Conservation (phyloP, 92 coral and sea anemone genomes). For the Paramuricea clavata region DNA sequence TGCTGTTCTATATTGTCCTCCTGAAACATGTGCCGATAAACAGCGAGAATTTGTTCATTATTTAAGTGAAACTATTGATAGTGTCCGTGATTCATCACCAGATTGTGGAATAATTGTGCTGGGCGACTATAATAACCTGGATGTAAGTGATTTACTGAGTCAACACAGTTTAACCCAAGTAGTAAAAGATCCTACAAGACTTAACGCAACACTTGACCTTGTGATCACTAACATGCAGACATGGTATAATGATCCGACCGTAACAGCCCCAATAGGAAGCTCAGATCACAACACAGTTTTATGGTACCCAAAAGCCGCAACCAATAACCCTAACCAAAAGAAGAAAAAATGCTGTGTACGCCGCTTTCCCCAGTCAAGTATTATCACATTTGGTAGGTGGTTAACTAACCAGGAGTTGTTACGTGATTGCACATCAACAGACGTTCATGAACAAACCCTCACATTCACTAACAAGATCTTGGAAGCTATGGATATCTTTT, state of each 20-base stretch:
- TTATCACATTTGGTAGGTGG: constrained; percentile 40
- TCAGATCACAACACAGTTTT: constrained; percentile 14
- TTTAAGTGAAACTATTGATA: constrained; percentile 14
- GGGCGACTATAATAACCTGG: constrained; percentile 4
- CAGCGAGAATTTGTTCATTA: constrained; percentile 4
- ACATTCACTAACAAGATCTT: not conserved
- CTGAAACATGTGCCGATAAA: constrained; percentile 42
- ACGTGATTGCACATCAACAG: not conserved
- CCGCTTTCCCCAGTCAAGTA: constrained; percentile 4
- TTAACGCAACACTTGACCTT: constrained; percentile 16
- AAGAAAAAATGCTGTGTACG: not conserved
- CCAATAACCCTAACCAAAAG: not conserved
- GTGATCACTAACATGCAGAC: not conserved
- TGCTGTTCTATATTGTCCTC: constrained; percentile 38
- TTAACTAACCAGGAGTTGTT: constrained; percentile 18
- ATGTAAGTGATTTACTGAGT: constrained; percentile 7
- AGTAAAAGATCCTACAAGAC: not conserved
- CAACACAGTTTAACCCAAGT: constrained; percentile 4
- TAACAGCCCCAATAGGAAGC: not conserved
- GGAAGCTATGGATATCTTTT: not conserved
- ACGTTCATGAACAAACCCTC: not conserved
- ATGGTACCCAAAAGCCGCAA: not conserved
- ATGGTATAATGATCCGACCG: not conserved
- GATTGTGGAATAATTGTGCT: constrained; percentile 13
- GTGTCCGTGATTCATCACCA: no score